phyloP scores from a whole-genome alignment of 2,888 invertebrate species.

The Agonopterix subpropinquella region DNA sequence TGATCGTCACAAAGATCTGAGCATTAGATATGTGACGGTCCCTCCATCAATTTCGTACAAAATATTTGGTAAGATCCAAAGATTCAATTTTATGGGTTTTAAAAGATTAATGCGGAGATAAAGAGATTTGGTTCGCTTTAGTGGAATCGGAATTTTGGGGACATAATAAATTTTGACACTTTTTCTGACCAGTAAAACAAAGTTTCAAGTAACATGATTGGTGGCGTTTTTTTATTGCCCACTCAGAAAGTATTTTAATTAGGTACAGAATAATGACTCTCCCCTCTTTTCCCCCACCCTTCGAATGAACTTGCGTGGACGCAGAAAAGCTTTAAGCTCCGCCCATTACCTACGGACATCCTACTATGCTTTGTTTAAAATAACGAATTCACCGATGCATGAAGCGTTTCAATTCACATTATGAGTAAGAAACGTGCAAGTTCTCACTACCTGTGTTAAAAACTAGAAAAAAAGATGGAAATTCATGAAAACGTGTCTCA shows the following conservation, averaged over 20 bases:
- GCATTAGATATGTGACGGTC: conserved; percentile 55
- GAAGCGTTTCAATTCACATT: conserved; percentile 18
- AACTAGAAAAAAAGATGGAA: neutral
- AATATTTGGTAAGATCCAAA: conserved; percentile 68
- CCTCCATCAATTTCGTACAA: conserved; percentile 70
- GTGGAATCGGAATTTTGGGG: conserved; percentile 45
- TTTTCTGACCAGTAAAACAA: conserved; percentile 14
- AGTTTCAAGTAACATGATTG: neutral
- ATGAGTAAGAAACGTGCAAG: neutral
- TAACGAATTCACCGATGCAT: conserved; percentile 39
- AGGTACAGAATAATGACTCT: conserved; percentile 1
- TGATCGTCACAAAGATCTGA: conserved; percentile 58
- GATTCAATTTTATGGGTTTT: conserved; percentile 66
- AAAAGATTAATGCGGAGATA: conserved; percentile 69
- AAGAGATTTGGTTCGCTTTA: conserved; percentile 59
- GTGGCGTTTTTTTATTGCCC: conserved; percentile 6
- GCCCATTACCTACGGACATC: conserved; percentile 50
- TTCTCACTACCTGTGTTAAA: neutral
- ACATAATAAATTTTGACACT: conserved; percentile 63
- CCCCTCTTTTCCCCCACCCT: conserved; percentile 29
- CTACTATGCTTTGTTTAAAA: conserved; percentile 48
- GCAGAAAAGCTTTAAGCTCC: conserved; percentile 36
- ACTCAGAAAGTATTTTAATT: conserved; percentile 17
- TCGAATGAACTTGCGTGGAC: conserved; percentile 33
- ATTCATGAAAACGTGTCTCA: too few relatives aligned